These are phyloP conservation scores for Zaprionus vittiger DNA, from an alignment of 1,140 invertebrate species.

Conservation along the genomic window DNA sequence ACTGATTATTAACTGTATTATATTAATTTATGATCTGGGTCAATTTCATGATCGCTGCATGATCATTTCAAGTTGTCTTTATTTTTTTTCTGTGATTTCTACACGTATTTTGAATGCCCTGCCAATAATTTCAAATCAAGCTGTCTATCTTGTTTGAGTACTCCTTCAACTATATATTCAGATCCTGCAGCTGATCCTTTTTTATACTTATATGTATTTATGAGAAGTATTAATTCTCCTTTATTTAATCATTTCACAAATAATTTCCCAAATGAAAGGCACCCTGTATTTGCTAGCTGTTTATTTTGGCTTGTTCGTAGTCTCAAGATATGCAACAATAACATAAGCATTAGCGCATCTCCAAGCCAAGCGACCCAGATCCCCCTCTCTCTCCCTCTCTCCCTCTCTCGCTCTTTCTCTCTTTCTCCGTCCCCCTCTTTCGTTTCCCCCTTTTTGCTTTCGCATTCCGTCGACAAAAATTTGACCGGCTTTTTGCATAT, in stretches of 20 bases:
- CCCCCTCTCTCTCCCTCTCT: conserved; percentile 7
- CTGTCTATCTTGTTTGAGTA: too few species aligned
- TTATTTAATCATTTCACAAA: neutral
- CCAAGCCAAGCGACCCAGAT: conserved; percentile 51
- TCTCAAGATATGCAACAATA: conserved; percentile 63
- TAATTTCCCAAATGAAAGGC: neutral
- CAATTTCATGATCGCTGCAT: too few species aligned
- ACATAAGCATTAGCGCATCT: conserved; percentile 51
- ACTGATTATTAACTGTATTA: too few species aligned
- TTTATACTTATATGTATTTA: too few species aligned
- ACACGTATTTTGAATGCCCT: too few species aligned
- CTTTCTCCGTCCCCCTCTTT: neutral
- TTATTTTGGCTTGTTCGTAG: conserved; percentile 36
- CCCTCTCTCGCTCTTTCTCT: neutral
- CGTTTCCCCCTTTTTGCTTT: neutral
- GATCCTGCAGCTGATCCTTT: too few species aligned
- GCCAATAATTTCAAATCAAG: too few species aligned
- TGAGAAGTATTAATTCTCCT: neutral
- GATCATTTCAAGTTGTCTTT: too few species aligned
- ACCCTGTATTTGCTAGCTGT: conserved; percentile 34
- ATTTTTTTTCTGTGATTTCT: too few species aligned
- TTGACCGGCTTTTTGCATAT: conserved; percentile 78
- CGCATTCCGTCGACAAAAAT: conserved; percentile 23
- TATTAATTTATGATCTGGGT: too few species aligned
- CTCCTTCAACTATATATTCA: too few species aligned